A percentile compares a stretch with the other conserved stretches of the same genome.
phyloP scores from a whole-genome alignment of 1,140 invertebrate species.

The Drosophila rhopaloa region DNA sequence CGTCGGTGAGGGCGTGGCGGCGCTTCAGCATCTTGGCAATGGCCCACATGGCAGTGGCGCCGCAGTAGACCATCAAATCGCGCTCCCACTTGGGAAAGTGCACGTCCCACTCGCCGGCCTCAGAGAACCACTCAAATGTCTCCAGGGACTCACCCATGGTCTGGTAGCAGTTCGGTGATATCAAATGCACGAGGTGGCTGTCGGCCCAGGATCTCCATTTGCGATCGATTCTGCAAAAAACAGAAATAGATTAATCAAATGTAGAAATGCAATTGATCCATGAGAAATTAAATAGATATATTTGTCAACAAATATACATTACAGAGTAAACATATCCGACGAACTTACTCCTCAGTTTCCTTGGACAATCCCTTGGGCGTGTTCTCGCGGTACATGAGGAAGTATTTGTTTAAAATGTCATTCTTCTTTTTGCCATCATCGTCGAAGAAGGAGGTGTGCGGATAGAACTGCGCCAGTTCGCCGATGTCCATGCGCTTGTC shows the following conservation, averaged over 20 bases:
- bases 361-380: slow-evolving; percentile 86
- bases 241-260: no score
- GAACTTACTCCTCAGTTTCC: slow-evolving; percentile 88
- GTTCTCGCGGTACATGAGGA: slow-evolving; percentile 92
- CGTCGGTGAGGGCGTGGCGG: slow-evolving; percentile 93
- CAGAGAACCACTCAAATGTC: slow-evolving; percentile 96
- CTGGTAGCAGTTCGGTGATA: slow-evolving; percentile 99
- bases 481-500: slow-evolving; percentile 88
- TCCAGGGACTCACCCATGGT: slow-evolving; percentile 93
- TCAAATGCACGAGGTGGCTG: slow-evolving; percentile 93
- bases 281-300: no score
- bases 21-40: slow-evolving; percentile 95
- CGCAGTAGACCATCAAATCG: slow-evolving; percentile 95
- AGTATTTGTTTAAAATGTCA: slow-evolving; percentile 98
- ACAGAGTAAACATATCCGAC: background rate
- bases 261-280: no score
- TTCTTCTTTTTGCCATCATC: slow-evolving; percentile 88
- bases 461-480: slow-evolving; percentile 94
- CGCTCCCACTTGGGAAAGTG: slow-evolving; percentile 95
- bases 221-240: slow-evolving; percentile 91
- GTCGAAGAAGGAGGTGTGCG: slow-evolving; percentile 89
- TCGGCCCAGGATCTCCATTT: slow-evolving; percentile 99
- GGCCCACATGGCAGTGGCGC: slow-evolving; percentile 96
- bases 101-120: slow-evolving; percentile 96
- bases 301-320: no score